Percentiles rank a stretch among this genome's conserved stretches.
phyloP scores from a whole-genome alignment of 2,797 vertebrate genomes.

The Loriculus beryllinus region DNA sequence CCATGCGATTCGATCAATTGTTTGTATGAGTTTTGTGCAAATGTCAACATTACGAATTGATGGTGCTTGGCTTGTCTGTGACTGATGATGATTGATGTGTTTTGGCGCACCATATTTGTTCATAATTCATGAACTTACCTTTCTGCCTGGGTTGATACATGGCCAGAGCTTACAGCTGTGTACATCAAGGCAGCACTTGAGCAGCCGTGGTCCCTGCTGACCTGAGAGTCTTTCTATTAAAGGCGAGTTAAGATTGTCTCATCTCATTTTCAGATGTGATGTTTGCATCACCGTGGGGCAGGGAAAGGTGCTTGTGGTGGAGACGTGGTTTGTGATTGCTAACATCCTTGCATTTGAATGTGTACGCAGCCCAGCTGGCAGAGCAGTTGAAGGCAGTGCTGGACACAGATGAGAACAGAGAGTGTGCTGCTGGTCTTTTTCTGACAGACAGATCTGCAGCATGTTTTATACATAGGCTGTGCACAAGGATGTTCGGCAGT shows the following conservation, averaged over 20 bases:
- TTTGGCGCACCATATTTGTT: conserved; percentile 21
- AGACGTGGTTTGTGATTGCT: neutral
- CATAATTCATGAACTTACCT: conserved; percentile 60
- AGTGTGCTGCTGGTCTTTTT: neutral
- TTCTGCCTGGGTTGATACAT: conserved; percentile 2
- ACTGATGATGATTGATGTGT: conserved; percentile 54
- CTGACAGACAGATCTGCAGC: neutral
- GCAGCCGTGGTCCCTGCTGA: neutral
- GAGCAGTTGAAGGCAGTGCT: neutral
- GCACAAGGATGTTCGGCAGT: neutral
- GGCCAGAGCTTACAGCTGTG: neutral
- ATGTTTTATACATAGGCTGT: neutral
- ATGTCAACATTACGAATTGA: conserved; percentile 7
- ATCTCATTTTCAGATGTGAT: neutral
- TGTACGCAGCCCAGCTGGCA: neutral
- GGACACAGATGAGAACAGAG: neutral
- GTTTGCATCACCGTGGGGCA: neutral
- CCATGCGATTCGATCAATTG: neutral
- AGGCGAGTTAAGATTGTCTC: neutral
- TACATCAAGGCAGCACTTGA: neutral
- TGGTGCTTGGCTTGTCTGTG: neutral
- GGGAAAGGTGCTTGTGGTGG: neutral
- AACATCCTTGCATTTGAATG: neutral
- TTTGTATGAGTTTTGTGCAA: conserved; percentile 30
- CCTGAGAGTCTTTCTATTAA: neutral